These are phyloP conservation scores for Plotosus lineatus DNA, from an alignment of 2,113 vertebrate species.

Conservation along the genomic window DNA sequence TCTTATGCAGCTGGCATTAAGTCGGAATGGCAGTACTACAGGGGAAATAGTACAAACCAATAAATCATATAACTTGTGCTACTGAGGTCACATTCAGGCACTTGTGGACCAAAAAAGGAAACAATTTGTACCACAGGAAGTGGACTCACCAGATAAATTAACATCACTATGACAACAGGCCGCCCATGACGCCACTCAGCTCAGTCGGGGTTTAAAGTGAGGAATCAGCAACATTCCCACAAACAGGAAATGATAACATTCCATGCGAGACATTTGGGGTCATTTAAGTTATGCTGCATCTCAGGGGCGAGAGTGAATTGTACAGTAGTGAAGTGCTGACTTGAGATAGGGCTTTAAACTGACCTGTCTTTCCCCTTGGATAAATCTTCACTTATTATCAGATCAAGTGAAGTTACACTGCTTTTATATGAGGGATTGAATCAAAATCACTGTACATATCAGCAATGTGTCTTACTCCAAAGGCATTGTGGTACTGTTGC, in stretches of 20 bases:
- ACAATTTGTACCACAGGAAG: constrained; percentile 50
- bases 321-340: not conserved
- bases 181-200: constrained; percentile 3
- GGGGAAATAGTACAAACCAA: not conserved
- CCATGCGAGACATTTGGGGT: constrained; percentile 9
- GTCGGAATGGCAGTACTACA: not conserved
- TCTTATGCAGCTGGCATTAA: not conserved
- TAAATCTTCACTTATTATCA: not conserved
- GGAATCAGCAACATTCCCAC: constrained; percentile 47
- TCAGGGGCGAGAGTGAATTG: not conserved
- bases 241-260: constrained; percentile 66
- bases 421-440: not conserved
- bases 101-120: constrained; percentile 36
- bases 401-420: not conserved
- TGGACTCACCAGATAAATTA: constrained; percentile 37
- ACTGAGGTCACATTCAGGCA: constrained; percentile 23
- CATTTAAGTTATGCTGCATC: not conserved
- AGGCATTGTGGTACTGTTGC: not conserved
- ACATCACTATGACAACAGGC: constrained; percentile 17
- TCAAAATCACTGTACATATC: not conserved
- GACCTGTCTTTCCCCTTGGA: too few relatives aligned
- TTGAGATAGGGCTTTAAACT: not conserved
- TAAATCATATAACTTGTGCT: not conserved
- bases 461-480: not conserved
- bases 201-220: constrained; percentile 41